Conservation (phyloP, 1,140 invertebrate species). For the Neuroterus valhalla region DNA sequence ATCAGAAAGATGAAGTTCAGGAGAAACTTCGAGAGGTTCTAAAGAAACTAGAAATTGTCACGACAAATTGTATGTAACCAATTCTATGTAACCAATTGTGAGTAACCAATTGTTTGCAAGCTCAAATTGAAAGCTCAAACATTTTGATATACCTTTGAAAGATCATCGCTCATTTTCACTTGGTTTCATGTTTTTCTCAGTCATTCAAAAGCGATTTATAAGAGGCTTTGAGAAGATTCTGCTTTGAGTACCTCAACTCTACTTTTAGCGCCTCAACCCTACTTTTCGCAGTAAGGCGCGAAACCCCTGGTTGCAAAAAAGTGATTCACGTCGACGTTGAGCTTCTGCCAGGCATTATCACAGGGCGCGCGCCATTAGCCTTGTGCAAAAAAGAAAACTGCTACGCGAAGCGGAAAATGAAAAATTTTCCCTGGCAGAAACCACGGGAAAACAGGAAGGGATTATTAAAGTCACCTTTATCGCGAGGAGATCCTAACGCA, state of each 20-base stretch:
- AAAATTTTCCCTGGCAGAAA: slow-evolving; percentile 46
- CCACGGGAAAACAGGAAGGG: slow-evolving; percentile 45
- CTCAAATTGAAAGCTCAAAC: neutral
- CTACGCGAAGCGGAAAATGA: slow-evolving; percentile 53
- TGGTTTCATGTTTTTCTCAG: slow-evolving; percentile 3
- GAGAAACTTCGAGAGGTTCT: too few species aligned
- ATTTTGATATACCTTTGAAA: neutral
- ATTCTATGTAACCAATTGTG: too few species aligned
- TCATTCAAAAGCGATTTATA: slow-evolving; percentile 26
- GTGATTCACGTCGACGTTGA: slow-evolving; percentile 32
- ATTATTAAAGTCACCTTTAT: slow-evolving; percentile 48
- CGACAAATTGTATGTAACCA: too few species aligned
- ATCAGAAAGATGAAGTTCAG: too few species aligned
- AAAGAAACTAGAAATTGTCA: too few species aligned
- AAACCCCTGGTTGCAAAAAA: slow-evolving; percentile 34
- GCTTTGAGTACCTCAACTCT: slow-evolving; percentile 12
- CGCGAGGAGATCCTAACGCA: slow-evolving; percentile 52
- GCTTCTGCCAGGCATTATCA: slow-evolving; percentile 42
- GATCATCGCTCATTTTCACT: slow-evolving; percentile 6
- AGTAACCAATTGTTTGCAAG: neutral
- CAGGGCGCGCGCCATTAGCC: slow-evolving; percentile 53
- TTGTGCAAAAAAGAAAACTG: slow-evolving; percentile 43
- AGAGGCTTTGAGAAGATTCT: slow-evolving; percentile 3
- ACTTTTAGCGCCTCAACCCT: too few species aligned
- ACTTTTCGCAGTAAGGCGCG: slow-evolving; percentile 2